Evolutionary conservation across 30 jellyfish, hydroid and myxozoan genomes (phyloP), one percentile per base, ranked within the genome.

Genomic region (Aurelia aurita): DNA sequence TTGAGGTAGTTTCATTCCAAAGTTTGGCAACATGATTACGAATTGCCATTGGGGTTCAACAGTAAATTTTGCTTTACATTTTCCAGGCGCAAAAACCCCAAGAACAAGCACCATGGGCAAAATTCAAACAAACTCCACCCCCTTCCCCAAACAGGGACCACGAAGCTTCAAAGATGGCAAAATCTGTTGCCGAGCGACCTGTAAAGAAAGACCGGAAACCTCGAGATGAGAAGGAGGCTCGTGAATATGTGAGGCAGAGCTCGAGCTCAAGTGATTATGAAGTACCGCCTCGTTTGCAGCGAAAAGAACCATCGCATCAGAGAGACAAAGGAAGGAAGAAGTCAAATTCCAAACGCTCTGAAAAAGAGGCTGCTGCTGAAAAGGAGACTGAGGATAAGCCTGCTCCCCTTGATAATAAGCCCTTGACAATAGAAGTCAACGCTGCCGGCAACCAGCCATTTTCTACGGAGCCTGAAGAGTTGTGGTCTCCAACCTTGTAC

Each of bases 401-500:
- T 8, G 51, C 51, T 39, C 15, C 16, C 51, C 15, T 39, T 39
- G 51, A 39, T 2, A 39, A 39, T 15, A 39, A 39, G 51, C 22
- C 72, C 67, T 57, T 47, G 23, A 57, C 14, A 59, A 9, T 63
- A 10, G 28, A 47, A 18, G 80, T 29, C 53, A 23, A 78, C 25
- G 16, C 63, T 45, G 82, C 72, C 1, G 49, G 14, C 16, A 34
- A 47, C 54, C 16, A 16, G 16, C n/a, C 44, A n/a, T 53, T 72
- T 19, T 23, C 34, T 18, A 12, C 70, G 2, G 93, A 69, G 26
- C 74, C 87, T 11, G 58, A 21, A 28, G 93, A 83, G 74, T 66
- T 83, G 18, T 83, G 93, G 93, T 83, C 93, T 8, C 93, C 93
- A 6, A 45, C 67, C 65, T 44, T 64, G 13, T 39, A 39, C 51